These are phyloP conservation scores for Meliscaeva auricollis DNA, from an alignment of 2,888 invertebrate species.

Conservation along the genomic window DNA sequence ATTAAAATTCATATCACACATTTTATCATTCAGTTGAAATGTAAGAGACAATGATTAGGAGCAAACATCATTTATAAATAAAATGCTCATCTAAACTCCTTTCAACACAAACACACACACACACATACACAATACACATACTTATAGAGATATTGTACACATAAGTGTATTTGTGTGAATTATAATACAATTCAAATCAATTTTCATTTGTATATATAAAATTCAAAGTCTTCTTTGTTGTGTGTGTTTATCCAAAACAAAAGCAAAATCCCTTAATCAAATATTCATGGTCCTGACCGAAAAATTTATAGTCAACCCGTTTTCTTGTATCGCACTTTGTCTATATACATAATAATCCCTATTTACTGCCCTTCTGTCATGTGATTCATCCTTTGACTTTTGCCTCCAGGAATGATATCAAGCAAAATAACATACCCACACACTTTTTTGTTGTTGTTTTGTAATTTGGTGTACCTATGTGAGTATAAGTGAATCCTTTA, in stretches of 20 bases:
- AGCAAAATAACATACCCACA: constrained; percentile 6
- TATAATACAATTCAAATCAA: constrained; percentile 60
- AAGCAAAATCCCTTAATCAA: constrained; percentile 65
- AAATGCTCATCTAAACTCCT: too few species aligned
- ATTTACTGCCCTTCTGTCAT: too few species aligned
- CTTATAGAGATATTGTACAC: too few species aligned
- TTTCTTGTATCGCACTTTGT: not conserved
- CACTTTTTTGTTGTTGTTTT: not conserved
- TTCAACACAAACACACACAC: too few species aligned
- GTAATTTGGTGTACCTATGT: not conserved
- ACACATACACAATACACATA: too few species aligned
- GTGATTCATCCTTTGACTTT: not conserved
- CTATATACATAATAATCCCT: too few species aligned
- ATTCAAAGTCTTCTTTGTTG: not conserved
- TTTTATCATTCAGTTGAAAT: too few species aligned
- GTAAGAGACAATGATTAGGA: too few species aligned
- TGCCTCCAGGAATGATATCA: constrained; percentile 11
- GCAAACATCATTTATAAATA: too few species aligned
- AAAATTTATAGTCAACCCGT: constrained; percentile 38
- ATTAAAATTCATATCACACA: too few species aligned
- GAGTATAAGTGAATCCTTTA: constrained; percentile 15
- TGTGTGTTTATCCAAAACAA: constrained; percentile 38
- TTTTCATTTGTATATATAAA: constrained; percentile 55
- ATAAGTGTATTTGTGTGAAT: not conserved
- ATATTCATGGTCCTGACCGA: constrained; percentile 57